Evolutionary conservation across 2,797 vertebrate species (phyloP).

Genomic region (Sternotherus odoratus): DNA sequence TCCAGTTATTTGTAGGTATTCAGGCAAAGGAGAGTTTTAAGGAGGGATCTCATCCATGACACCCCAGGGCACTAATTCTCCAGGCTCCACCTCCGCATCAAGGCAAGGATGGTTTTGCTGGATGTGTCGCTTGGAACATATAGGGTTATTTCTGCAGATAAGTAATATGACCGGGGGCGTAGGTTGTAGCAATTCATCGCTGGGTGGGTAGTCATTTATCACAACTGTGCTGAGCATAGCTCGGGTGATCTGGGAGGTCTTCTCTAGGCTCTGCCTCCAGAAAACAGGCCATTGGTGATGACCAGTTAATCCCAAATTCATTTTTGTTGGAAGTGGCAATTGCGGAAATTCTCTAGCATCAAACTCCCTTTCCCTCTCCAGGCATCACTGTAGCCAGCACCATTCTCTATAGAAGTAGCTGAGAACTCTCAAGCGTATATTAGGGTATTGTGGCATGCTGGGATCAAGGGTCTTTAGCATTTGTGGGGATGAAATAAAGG

Average conservation of each 20-base stretch:
- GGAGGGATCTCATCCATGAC: too few species aligned
- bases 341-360: background rate
- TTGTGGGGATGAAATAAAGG: background rate
- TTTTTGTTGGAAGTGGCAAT: background rate
- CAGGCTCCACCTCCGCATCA: background rate
- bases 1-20: background rate
- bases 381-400: background rate
- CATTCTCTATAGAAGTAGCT: background rate
- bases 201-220: accelerated
- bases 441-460: background rate
- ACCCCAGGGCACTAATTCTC: too few species aligned
- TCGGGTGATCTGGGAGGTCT: background rate
- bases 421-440: background rate
- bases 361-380: background rate
- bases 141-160: background rate
- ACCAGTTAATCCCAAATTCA: background rate
- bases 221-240: background rate
- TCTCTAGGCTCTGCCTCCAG: background rate
- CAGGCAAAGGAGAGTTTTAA: background rate
- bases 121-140: background rate
- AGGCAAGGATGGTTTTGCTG: background rate
- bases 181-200: background rate
- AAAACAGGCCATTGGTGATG: background rate
- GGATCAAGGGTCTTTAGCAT: background rate
- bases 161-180: background rate